Evolutionary conservation across 2,113 vertebrate genomes (phyloP), one percentile per base, ranked within the genome.

Genomic region (Sceloporus undulatus): DNA sequence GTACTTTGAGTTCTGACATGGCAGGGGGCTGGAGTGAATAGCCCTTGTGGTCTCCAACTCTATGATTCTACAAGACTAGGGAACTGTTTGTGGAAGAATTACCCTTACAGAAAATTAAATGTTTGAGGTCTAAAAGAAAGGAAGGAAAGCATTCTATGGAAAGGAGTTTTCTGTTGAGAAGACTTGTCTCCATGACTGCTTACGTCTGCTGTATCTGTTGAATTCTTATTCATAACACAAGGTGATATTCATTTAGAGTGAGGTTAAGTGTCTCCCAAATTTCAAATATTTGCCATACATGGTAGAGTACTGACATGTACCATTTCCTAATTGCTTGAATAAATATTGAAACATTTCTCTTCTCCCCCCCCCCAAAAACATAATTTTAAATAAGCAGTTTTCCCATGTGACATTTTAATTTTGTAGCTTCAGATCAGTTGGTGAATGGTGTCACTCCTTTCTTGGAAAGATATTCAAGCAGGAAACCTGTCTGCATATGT

Each of bases 101-200:
- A 75, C 93, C 27, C 34, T 70, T 8, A 40, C 4, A 86, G 92
- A 91, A 88, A 92, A 90, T 90, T 85, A 91, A 93, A 88, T 91
- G 76, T 86, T 79, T 79, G 90, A 89, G 87, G 73, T 84, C 85
- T 73, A 89, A 79, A 78, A 92, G 89, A 62, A 23, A 91, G 65
- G 1, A 5, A 84, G 25, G 83, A 85, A 75, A 87, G 54, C 68
- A 78, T 42, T 34, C 25, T 1, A 4, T 16, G 11, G 27, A 68
- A 86, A 85, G 16, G 29, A 73, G 71, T 88, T 9, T 9, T 75
- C 23, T 90, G 88, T 89, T 89, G 71, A 85, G 80, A 34, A 85
- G 86, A 93, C 68, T 48, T 89, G 9, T 7, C 19, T 16, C 79
- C 71, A 29, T 87, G 87, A 84, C 93, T 94, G 68, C 86, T 78